A percentile compares a stretch with the other conserved stretches of the same genome.
phyloP scores from a whole-genome alignment of 92 coral and sea anemone species.

The Palythoa grandiflora region DNA sequence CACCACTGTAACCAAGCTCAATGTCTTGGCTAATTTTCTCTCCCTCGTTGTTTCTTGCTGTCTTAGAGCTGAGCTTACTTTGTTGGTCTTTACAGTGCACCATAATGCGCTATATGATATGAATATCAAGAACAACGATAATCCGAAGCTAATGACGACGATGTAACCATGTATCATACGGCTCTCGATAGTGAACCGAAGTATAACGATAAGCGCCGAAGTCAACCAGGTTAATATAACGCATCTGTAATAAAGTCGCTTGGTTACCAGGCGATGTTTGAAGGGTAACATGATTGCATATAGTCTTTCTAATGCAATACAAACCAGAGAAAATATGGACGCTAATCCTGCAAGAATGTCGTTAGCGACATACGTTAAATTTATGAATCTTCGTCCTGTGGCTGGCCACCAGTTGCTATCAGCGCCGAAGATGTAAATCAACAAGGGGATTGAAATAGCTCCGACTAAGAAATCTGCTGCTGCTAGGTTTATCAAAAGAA shows the following conservation, averaged over 20 bases:
- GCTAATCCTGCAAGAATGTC: constrained; percentile 17
- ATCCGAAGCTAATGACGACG: neutral
- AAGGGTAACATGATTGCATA: constrained; percentile 11
- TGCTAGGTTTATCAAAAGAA: too few relatives aligned
- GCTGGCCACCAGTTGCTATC: too few relatives aligned
- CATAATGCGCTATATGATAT: neutral
- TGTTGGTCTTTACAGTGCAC: neutral
- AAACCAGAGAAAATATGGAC: constrained; percentile 15
- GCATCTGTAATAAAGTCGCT: neutral
- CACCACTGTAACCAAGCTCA: neutral
- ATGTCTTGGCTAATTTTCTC: constrained; percentile 7
- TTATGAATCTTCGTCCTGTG: too few relatives aligned
- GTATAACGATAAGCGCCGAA: constrained; percentile 11
- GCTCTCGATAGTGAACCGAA: neutral
- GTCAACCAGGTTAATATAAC: neutral
- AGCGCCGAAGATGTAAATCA: too few relatives aligned
- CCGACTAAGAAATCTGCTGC: too few relatives aligned
- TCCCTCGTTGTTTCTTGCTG: neutral
- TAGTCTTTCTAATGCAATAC: constrained; percentile 17
- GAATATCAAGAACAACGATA: constrained; percentile 1
- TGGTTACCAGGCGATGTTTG: neutral
- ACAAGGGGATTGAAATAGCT: too few relatives aligned
- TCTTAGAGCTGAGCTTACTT: neutral
- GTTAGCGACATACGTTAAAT: too few relatives aligned
- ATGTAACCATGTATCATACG: neutral